Conservation (phyloP, 1,140 invertebrate species). For the Drosophila kurseongensis region DNA sequence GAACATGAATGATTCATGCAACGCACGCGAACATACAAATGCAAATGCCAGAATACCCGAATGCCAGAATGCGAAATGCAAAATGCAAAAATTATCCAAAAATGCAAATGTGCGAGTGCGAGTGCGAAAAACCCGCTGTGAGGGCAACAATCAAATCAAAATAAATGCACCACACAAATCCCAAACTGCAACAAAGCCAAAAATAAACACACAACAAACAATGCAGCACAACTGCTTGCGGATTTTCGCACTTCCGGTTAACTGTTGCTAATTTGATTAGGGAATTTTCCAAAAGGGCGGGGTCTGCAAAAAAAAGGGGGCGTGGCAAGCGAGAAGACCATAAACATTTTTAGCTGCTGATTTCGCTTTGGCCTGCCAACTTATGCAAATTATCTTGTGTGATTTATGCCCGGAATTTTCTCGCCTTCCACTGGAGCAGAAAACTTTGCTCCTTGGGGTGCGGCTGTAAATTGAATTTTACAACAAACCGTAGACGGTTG, state of each 20-base stretch:
- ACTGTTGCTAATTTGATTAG: conserved; percentile 82
- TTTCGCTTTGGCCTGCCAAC: conserved; percentile 66
- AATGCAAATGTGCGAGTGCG: conserved; percentile 15
- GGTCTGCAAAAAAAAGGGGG: background rate
- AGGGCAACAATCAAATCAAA: conserved; percentile 78
- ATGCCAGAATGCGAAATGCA: conserved; percentile 36
- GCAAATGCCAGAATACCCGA: conserved; percentile 52
- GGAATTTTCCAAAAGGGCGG: conserved; percentile 42
- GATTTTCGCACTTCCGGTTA: conserved; percentile 76
- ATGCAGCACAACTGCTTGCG: conserved; percentile 23
- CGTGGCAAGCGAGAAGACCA: conserved; percentile 49
- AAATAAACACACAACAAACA: conserved; percentile 50
- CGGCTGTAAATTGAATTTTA: conserved; percentile 67
- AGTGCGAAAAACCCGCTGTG: conserved; percentile 47
- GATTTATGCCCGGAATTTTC: conserved; percentile 65
- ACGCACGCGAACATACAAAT: conserved; percentile 77
- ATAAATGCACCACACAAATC: conserved; percentile 67
- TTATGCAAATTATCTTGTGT: conserved; percentile 71
- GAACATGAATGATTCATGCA: conserved; percentile 75
- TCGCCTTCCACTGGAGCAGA: conserved; percentile 26
- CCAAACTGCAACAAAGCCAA: conserved; percentile 54
- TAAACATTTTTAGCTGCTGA: conserved; percentile 54
- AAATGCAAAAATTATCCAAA: conserved; percentile 41
- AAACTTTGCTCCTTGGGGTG: conserved; percentile 48
- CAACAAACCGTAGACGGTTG: conserved; percentile 11